Conservation (phyloP, 2,797 vertebrate genomes). For the Lindbergichthys nudifrons region DNA sequence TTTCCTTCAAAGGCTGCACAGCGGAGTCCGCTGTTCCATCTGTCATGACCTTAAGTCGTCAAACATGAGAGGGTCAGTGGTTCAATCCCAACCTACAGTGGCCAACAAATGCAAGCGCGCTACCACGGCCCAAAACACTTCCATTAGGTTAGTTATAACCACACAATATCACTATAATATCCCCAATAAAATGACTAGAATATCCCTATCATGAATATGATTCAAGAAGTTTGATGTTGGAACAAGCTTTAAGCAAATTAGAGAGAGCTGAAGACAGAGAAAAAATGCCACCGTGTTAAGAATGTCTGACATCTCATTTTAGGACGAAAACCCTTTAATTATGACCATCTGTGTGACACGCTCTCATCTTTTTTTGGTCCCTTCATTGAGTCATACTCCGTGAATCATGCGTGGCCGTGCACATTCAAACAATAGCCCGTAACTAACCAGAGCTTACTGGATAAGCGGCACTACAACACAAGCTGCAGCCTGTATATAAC, state of each 20-base stretch:
- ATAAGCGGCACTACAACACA: constrained; percentile 50
- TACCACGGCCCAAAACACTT: no score
- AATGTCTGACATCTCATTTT: constrained; percentile 24
- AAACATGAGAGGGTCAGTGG: no score
- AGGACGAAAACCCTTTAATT: constrained; percentile 57
- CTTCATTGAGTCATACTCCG: constrained; percentile 51
- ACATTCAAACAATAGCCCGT: constrained; percentile 63
- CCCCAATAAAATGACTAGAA: no score
- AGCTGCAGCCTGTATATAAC: constrained; percentile 48
- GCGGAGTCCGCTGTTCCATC: no score
- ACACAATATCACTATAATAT: no score
- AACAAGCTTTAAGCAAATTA: constrained; percentile 32
- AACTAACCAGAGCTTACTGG: constrained; percentile 65
- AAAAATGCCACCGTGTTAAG: constrained; percentile 22
- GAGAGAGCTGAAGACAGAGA: constrained; percentile 7
- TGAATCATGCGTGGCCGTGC: constrained; percentile 37
- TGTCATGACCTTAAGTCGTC: no score
- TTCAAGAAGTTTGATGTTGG: not conserved
- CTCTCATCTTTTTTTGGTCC: constrained; percentile 19
- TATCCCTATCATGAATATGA: no score
- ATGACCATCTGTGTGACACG: constrained; percentile 41
- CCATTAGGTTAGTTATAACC: no score
- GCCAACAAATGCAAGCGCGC: no score
- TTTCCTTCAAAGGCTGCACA: no score
- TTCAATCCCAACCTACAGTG: no score